phyloP scores from a whole-genome alignment of 2,888 invertebrate genomes.

The Callosobruchus maculatus region DNA sequence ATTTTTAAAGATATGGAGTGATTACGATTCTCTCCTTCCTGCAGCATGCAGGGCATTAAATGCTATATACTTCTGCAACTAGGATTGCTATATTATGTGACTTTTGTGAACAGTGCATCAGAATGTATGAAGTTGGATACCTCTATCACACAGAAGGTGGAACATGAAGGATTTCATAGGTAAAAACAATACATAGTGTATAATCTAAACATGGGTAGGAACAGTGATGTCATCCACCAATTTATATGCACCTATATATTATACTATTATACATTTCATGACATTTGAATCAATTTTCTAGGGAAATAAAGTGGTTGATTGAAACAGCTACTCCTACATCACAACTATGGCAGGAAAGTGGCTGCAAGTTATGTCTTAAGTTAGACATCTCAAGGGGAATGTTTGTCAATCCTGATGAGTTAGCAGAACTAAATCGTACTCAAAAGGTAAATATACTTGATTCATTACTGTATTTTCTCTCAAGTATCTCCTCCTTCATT shows the following conservation, averaged over 20 bases:
- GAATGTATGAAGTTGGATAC: constrained; percentile 39
- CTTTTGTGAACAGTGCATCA: constrained; percentile 1
- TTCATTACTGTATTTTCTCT: no score
- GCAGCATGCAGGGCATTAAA: background rate
- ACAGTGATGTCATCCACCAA: background rate
- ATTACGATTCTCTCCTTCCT: background rate
- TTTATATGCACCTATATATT: no score
- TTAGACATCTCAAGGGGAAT: constrained; percentile 44
- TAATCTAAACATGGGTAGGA: background rate
- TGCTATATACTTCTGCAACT: background rate
- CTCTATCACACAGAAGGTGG: constrained; percentile 47
- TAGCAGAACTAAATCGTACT: constrained; percentile 43
- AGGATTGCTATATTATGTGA: background rate
- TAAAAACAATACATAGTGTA: constrained; percentile 20
- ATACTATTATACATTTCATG: no score
- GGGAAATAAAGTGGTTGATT: constrained; percentile 49
- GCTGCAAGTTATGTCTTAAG: constrained; percentile 40
- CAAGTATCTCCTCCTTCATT: no score
- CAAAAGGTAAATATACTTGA: constrained; percentile 31
- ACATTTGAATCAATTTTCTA: constrained; percentile 24
- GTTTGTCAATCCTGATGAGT: constrained; percentile 50
- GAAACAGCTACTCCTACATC: constrained; percentile 38
- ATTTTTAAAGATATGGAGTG: background rate
- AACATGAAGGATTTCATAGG: constrained; percentile 53
- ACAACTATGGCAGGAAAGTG: constrained; percentile 27